These are phyloP conservation scores for Gari tellinella DNA, from an alignment of 2,888 invertebrate genomes.

Conservation along the genomic window DNA sequence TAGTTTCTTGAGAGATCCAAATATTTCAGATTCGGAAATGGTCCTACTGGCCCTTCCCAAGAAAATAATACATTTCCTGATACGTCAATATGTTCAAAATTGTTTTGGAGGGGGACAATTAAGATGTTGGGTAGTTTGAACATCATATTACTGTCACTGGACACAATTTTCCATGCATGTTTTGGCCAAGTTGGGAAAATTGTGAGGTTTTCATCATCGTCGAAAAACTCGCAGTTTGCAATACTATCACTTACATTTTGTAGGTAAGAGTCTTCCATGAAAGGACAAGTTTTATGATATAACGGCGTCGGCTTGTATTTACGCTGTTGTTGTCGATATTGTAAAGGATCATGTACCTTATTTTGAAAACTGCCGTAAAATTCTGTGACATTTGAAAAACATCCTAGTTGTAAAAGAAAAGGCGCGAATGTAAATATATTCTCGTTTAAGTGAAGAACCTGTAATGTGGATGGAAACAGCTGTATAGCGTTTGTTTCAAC, in stretches of 20 bases:
- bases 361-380: slow-evolving; percentile 4
- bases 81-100: slow-evolving; percentile 11
- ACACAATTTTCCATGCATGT: background rate
- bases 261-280: slow-evolving; percentile 12
- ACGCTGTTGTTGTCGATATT: slow-evolving; percentile 3
- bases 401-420: slow-evolving; percentile 24
- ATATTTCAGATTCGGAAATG: slow-evolving; percentile 14
- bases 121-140: background rate
- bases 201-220: background rate
- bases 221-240: slow-evolving; percentile 4
- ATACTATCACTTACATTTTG: slow-evolving; percentile 3
- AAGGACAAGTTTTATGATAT: slow-evolving; percentile 3
- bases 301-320: background rate
- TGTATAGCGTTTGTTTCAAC: slow-evolving; percentile 20
- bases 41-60: slow-evolving; percentile 11
- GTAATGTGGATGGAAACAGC: slow-evolving; percentile 16
- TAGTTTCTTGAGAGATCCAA: slow-evolving; percentile 26
- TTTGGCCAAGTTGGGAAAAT: background rate
- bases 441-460: slow-evolving; percentile 16
- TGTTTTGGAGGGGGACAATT: slow-evolving; percentile 4
- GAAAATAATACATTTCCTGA: slow-evolving; percentile 16
- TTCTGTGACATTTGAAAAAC: background rate
- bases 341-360: background rate
- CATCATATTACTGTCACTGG: slow-evolving; percentile 3
- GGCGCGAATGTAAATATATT: slow-evolving; percentile 36